Evolutionary conservation across 2,797 vertebrate genomes (phyloP), one percentile per base, ranked within the genome.

Genomic region (Octomys mimax): DNA sequence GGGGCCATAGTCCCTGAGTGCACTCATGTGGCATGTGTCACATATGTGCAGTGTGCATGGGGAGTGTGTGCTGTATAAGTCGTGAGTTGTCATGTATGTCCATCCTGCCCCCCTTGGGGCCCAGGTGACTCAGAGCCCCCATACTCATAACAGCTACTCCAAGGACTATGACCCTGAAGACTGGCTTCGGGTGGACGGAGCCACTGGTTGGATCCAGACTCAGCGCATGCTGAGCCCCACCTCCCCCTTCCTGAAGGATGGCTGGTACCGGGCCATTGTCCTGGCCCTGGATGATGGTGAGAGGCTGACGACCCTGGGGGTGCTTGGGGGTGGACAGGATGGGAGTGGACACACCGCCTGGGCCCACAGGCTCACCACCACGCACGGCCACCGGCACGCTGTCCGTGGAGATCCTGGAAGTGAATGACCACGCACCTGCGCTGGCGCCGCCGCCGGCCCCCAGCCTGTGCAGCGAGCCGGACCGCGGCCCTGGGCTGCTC

Each of bases 381-480:
- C 87, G 98, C 93, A 99, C 99, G 0, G 98, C 98, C 95, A 99
- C 99, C 0, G 99, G 99, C 52, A 99, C 98, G 2, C 98, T 99
- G 90, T 98, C 98, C 84, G 98, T 99, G 61, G 99, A 98, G 59
- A 99, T 99, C 97, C 97, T 98, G 98, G 99, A 99, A 96, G 99
- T 99, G 97, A 99, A 99, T 3, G 99, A 99, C 98, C 99, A 99
- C 22, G 97, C 99, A 0, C 99, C 99, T 0, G 96, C 98, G 87
- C 98, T 99, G 92, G 93, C 97, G 64, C 98, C 98, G 0, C 98
- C 98, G 0, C 93, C 93, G 0, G 97, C 97, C 0, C 98, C 98
- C 10, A 98, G 97, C 5, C 93, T 99, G 52, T 99, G 99, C 95
- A 98, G 96, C 12, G 88, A 97, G n/a, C 94, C 98, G 0, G 97